Evolutionary conservation across 1,140 invertebrate species (phyloP).

Genomic region (Capitella teleta): DNA sequence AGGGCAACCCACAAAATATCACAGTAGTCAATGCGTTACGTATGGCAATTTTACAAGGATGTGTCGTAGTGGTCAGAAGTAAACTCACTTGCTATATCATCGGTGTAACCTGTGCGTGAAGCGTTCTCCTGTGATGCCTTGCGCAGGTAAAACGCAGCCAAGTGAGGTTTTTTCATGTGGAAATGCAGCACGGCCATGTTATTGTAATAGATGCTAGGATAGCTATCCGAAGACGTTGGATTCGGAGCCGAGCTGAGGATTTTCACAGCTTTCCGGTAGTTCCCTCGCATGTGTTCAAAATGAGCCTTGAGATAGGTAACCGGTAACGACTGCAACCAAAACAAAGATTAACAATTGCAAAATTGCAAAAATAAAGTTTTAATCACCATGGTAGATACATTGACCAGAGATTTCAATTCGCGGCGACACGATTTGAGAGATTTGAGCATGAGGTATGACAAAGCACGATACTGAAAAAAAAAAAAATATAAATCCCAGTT

Average conservation of each 20-base stretch:
- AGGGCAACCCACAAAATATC: no score
- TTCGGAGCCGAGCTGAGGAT: conserved; percentile 48
- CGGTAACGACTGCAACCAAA: not conserved
- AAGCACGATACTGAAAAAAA: conserved; percentile 37
- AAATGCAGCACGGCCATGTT: conserved; percentile 81
- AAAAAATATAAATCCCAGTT: conserved; percentile 1
- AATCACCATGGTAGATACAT: conserved; percentile 20
- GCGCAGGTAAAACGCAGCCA: conserved; percentile 73
- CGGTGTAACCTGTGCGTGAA: conserved; percentile 37
- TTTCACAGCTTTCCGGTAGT: conserved; percentile 56
- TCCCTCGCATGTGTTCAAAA: conserved; percentile 58
- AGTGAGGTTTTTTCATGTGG: conserved; percentile 71
- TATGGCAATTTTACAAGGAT: no score
- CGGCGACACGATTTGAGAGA: conserved; percentile 40
- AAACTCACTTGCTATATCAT: not conserved
- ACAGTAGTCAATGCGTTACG: no score
- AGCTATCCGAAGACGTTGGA: conserved; percentile 15
- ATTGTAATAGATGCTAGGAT: conserved; percentile 66
- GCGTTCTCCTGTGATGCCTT: conserved; percentile 72
- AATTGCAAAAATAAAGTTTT: not conserved
- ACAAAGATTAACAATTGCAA: not conserved
- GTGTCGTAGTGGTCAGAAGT: not conserved
- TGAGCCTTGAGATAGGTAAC: conserved; percentile 49
- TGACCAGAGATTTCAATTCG: conserved; percentile 39
- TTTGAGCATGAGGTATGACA: conserved; percentile 39